A percentile compares a stretch with the other conserved stretches of the same genome.
phyloP scores from a whole-genome alignment of 2,113 vertebrate species.

The Corythoichthys intestinalis region DNA sequence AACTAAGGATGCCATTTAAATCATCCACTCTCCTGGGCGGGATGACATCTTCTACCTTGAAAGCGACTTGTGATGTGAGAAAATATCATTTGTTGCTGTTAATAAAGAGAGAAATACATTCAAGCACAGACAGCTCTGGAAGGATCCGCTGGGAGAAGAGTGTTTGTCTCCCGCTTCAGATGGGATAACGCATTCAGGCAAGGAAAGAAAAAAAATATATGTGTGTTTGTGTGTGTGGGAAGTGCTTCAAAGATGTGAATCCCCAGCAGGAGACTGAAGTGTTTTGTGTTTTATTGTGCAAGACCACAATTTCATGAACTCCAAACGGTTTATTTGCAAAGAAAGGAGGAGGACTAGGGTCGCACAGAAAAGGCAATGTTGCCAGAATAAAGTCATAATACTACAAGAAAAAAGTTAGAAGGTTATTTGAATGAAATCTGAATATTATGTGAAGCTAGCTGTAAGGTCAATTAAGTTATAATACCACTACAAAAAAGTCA shows the following conservation, averaged over 20 bases:
- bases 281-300: conserved; percentile 56
- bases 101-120: conserved; percentile 54
- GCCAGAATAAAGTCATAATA: neutral
- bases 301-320: conserved; percentile 48
- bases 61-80: conserved; percentile 22
- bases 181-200: conserved; percentile 41
- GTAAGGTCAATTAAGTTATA: neutral
- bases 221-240: conserved; percentile 20
- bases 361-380: neutral
- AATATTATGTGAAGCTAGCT: neutral
- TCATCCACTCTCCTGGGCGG: conserved; percentile 17
- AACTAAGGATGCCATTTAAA: conserved; percentile 35
- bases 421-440: neutral
- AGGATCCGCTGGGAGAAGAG: conserved; percentile 34
- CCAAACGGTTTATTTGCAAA: conserved; percentile 41
- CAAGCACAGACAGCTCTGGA: conserved; percentile 28
- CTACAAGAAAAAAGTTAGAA: neutral
- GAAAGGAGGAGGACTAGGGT: conserved; percentile 47
- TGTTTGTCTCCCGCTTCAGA: conserved; percentile 47
- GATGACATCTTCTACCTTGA: conserved; percentile 10
- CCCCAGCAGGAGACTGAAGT: conserved; percentile 42
- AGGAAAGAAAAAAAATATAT: conserved; percentile 6
- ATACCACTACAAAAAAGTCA: neutral
- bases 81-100: conserved; percentile 40
- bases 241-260: conserved; percentile 40